Conservation (phyloP, 2,888 invertebrate genomes). For the Limenitis camilla region DNA sequence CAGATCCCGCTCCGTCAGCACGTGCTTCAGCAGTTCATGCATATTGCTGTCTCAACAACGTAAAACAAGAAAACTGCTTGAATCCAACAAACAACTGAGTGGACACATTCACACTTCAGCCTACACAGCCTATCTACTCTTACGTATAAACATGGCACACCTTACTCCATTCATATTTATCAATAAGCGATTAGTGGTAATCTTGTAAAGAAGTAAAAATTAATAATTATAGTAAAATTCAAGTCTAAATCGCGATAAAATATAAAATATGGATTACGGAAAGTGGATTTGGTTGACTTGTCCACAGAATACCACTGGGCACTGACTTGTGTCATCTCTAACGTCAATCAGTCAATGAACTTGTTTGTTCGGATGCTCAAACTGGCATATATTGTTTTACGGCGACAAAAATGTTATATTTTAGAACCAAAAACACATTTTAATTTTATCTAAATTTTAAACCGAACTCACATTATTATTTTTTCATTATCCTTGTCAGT, state of each 20-base stretch:
- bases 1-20: conserved; percentile 90
- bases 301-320: conserved; percentile 3
- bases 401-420: neutral
- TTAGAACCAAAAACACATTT: neutral
- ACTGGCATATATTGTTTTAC: neutral
- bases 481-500: too few relatives aligned
- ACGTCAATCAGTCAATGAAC: conserved; percentile 32
- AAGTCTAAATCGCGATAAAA: conserved; percentile 31
- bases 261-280: conserved; percentile 33
- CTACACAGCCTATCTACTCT: conserved; percentile 17
- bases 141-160: conserved; percentile 21
- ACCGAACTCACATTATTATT: too few relatives aligned
- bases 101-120: conserved; percentile 39
- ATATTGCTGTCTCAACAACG: conserved; percentile 66
- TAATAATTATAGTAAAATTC: conserved; percentile 32
- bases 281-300: conserved; percentile 23
- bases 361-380: conserved; percentile 6
- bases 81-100: conserved; percentile 30
- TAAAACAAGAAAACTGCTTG: conserved; percentile 26
- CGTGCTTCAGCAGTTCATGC: conserved; percentile 94
- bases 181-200: conserved; percentile 11
- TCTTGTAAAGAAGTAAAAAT: conserved; percentile 28
- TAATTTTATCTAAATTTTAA: too few relatives aligned
- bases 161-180: conserved; percentile 19
- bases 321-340: neutral